Percentiles rank a stretch among this genome's conserved stretches.
These are phyloP conservation scores for Dascyllus trimaculatus DNA, from an alignment of 2,113 vertebrate species.

Conservation along the genomic window DNA sequence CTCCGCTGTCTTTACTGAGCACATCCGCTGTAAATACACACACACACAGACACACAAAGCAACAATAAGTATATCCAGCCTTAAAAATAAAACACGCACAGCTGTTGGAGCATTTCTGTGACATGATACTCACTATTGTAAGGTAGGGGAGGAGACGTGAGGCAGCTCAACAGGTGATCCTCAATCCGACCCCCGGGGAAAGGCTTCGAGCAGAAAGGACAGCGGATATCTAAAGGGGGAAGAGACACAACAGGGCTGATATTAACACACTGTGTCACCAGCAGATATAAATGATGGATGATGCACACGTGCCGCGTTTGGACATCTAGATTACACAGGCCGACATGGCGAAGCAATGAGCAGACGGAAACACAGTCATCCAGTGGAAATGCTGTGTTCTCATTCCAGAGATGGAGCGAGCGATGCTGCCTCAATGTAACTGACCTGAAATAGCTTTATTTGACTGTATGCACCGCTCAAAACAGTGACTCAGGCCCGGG, in stretches of 20 bases:
- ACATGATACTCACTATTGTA: constrained; percentile 84
- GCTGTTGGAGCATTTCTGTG: not conserved
- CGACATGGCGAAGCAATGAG: not conserved
- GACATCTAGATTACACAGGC: constrained; percentile 35
- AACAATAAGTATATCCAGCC: constrained; percentile 27
- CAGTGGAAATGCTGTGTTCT: not conserved
- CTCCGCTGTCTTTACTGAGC: constrained; percentile 86
- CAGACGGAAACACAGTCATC: constrained; percentile 23
- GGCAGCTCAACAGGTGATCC: constrained; percentile 87
- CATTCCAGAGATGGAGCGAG: not conserved
- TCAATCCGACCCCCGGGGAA: constrained; percentile 86
- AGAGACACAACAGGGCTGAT: constrained; percentile 42
- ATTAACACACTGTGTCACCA: constrained; percentile 30
- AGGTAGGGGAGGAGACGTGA: constrained; percentile 85
- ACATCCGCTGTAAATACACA: constrained; percentile 80
- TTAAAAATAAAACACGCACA: constrained; percentile 16
- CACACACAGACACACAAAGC: constrained; percentile 41
- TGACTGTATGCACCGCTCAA: not conserved
- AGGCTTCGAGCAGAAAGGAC: constrained; percentile 86
- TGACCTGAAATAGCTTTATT: constrained; percentile 21
- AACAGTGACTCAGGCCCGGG: constrained; percentile 9
- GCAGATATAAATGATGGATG: constrained; percentile 37
- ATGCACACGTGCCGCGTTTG: constrained; percentile 15
- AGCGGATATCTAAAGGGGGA: constrained; percentile 81
- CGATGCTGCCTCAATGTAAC: not conserved